Evolutionary conservation across 2,797 vertebrate species (phyloP), one percentile per base, ranked within the genome.

Genomic region (Myiotriccus ornatus): DNA sequence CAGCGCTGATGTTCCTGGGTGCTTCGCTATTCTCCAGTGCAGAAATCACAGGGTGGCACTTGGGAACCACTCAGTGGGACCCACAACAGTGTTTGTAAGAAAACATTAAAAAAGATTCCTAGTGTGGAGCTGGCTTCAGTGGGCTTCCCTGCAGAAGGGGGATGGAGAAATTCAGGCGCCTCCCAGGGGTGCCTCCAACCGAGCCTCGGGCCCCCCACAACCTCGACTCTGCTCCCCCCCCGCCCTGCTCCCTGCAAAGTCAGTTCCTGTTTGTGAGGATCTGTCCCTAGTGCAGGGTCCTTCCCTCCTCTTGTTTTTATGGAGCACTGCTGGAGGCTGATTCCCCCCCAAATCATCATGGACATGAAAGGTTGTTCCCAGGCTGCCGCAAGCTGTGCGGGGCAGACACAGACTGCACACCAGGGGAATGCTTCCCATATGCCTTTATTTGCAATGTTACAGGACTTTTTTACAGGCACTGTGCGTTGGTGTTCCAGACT

Each of bases 391-490:
- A 74, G 55, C 55, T 39, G n/a, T 5, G 4, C 1, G 1, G 52
- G 41, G 52, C 7, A 9, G 73, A 71, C 43, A 74, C 1, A 2
- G 22, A 86, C 22, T 6, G 0, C 22, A 75, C 46, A 23, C 43
- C 62, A 62, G n/a, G 35, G 10, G 2, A 85, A 62, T 83, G 94
- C 93, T 97, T 96, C 94, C 94, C 90, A 85, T 91, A 97, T 87
- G 95, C 93, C 93, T 98, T 98, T 98, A 98, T 98, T 98, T 86
- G 71, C 94, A 75, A 95, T 96, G 91, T 88, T 91, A 93, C 79
- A 95, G 92, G 83, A 76, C 44, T 85, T 59, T 86, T 93, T 77
- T 92, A 96, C 95, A 97, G 97, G 97, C 93, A 93, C 92, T 83
- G 94, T 89, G 96, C 46, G 15, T 86, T 87, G 75, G 82, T 67